Percentiles rank a stretch among this genome's conserved stretches.
phyloP scores from a whole-genome alignment of 2,888 invertebrate genomes.

The Cantharis flavilabris region DNA sequence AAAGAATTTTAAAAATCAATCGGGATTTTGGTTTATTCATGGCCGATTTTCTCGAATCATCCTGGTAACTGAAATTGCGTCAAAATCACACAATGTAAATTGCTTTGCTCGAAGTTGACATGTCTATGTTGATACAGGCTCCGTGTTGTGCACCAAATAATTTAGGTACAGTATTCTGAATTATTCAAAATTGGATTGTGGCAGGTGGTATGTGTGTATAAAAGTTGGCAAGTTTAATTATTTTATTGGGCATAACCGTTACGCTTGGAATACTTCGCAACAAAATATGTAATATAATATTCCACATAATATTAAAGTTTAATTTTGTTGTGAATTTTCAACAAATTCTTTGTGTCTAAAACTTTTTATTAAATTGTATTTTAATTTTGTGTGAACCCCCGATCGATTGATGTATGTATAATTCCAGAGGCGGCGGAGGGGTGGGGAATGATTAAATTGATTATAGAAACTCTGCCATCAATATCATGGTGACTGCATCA shows the following conservation, averaged over 20 bases:
- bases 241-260: background rate
- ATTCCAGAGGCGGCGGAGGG: background rate
- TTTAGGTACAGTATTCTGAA: background rate
- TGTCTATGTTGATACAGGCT: background rate
- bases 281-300: background rate
- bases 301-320: background rate
- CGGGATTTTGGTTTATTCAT: too few relatives aligned
- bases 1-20: too few relatives aligned
- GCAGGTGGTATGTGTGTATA: background rate
- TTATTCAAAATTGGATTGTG: background rate
- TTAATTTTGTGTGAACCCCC: background rate
- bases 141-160: background rate
- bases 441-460: background rate
- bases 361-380: background rate
- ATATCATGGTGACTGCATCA: background rate
- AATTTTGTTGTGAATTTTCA: background rate
- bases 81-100: background rate
- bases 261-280: background rate
- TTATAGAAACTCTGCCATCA: background rate
- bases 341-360: background rate
- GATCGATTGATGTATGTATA: background rate
- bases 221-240: background rate
- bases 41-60: background rate
- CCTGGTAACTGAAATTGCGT: background rate
- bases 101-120: background rate